Conservation (phyloP, 1,140 invertebrate species). For the Radopholus similis region DNA sequence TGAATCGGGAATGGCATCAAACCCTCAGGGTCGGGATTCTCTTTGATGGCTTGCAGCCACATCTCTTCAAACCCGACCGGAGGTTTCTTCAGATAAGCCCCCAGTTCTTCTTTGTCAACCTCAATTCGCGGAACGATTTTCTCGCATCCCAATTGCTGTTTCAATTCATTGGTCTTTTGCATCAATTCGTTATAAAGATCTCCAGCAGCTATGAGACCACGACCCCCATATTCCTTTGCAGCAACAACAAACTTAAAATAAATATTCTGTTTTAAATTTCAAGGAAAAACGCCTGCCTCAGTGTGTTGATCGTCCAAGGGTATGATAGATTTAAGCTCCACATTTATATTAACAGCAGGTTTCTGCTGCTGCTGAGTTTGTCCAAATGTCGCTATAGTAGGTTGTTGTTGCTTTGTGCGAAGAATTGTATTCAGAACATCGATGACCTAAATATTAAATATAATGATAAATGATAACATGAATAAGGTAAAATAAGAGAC, state of each 20-base stretch:
- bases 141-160: slow-evolving; percentile 25
- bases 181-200: slow-evolving; percentile 30
- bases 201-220: neutral
- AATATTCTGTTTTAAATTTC: neutral
- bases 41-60: slow-evolving; percentile 24
- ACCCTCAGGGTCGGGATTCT: slow-evolving; percentile 34
- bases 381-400: neutral
- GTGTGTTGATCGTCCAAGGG: slow-evolving; percentile 9
- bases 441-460: slow-evolving; percentile 22
- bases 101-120: slow-evolving; percentile 22
- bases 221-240: neutral
- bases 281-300: neutral
- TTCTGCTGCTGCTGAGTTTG: neutral
- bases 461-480: neutral
- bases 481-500: neutral
- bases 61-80: slow-evolving; percentile 26
- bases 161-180: slow-evolving; percentile 17
- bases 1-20: slow-evolving; percentile 36
- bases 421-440: slow-evolving; percentile 18
- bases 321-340: slow-evolving; percentile 23
- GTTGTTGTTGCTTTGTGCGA: neutral
- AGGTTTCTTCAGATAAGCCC: slow-evolving; percentile 27
- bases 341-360: neutral
- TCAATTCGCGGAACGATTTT: slow-evolving; percentile 31
- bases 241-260: neutral